A percentile compares a stretch with the other conserved stretches of the same genome.
These are phyloP conservation scores for Microctonus brassicae DNA, from an alignment of 2,888 invertebrate species.

Conservation along the genomic window DNA sequence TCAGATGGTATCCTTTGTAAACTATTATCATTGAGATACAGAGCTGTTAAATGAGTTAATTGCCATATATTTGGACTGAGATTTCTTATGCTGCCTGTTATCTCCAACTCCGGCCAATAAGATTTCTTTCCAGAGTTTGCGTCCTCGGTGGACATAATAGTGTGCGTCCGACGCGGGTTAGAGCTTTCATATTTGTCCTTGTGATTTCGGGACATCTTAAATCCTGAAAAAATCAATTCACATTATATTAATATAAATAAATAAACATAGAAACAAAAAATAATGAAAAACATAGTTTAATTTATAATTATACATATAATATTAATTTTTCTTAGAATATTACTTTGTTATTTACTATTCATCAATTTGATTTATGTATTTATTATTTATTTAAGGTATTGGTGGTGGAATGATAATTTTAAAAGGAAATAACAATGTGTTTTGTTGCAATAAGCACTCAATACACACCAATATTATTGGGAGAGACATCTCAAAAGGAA, in stretches of 20 bases:
- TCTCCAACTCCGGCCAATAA: conserved; percentile 93
- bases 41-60: conserved; percentile 90
- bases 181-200: conserved; percentile 92
- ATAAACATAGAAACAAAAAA: background rate
- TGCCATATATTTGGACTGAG: conserved; percentile 93
- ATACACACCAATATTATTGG: conserved; percentile 35
- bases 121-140: conserved; percentile 93
- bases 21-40: conserved; percentile 97
- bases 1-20: conserved; percentile 92
- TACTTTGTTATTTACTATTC: no score
- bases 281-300: no score
- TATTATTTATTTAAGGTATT: conserved; percentile 23
- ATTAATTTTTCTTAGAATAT: background rate
- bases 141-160: conserved; percentile 94
- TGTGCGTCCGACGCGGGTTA: conserved; percentile 85
- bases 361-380: no score
- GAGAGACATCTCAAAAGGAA: conserved; percentile 38
- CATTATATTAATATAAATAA: no score
- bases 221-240: conserved; percentile 60
- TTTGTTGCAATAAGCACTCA: conserved; percentile 26
- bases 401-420: conserved; percentile 11
- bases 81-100: conserved; percentile 94
- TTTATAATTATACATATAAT: background rate
- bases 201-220: conserved; percentile 73
- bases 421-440: conserved; percentile 30